Percentiles rank a stretch among this genome's conserved stretches.
Evolutionary conservation across 2,888 invertebrate species (phyloP).

Genomic region (Eucera pruinosa): DNA sequence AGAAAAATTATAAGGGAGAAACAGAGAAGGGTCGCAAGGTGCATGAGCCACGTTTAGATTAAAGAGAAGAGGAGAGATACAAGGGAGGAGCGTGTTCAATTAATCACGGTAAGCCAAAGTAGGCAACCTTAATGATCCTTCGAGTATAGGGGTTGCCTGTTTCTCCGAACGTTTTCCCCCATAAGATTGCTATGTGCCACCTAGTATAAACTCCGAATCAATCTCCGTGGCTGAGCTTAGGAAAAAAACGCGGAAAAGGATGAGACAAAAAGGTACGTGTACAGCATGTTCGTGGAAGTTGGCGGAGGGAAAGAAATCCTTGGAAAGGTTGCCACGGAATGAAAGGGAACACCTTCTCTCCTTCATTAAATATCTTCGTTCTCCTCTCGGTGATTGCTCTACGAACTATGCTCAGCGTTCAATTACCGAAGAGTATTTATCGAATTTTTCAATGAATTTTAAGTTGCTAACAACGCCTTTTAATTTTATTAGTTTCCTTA

Average conservation of each 20-base stretch:
- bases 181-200: slow-evolving; percentile 22
- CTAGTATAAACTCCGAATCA: slow-evolving; percentile 41
- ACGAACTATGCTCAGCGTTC: not conserved
- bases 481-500: no score
- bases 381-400: not conserved
- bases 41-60: slow-evolving; percentile 3
- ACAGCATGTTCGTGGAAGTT: slow-evolving; percentile 1
- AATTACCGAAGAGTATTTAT: slow-evolving; percentile 23
- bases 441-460: slow-evolving; percentile 4
- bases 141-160: slow-evolving; percentile 7
- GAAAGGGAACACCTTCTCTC: slow-evolving; percentile 16
- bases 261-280: slow-evolving; percentile 17
- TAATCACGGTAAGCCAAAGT: slow-evolving; percentile 42
- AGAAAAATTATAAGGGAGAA: not conserved
- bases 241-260: slow-evolving; percentile 4
- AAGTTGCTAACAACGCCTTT: no score
- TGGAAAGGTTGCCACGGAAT: slow-evolving; percentile 12
- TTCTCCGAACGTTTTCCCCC: not conserved
- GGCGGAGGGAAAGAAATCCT: not conserved
- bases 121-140: slow-evolving; percentile 45
- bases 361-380: slow-evolving; percentile 14
- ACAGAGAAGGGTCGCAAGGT: not conserved
- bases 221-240: slow-evolving; percentile 27
- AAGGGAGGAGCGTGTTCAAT: slow-evolving; percentile 32
- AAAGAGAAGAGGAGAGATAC: slow-evolving; percentile 4